These are phyloP conservation scores for Leistus spinibarbis DNA, from an alignment of 2,888 invertebrate species.

Conservation along the genomic window DNA sequence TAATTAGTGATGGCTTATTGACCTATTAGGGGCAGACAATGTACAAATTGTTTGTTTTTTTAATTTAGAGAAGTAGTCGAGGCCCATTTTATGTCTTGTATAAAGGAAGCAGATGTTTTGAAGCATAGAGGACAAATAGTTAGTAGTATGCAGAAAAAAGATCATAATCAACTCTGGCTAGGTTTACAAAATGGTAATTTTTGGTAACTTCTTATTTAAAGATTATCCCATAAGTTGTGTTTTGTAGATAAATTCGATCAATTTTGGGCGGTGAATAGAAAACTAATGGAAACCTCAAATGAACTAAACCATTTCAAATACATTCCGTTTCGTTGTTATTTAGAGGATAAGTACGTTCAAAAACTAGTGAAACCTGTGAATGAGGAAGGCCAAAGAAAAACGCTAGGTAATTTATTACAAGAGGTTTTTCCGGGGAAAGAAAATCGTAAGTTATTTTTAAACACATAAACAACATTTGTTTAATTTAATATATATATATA, in stretches of 20 bases:
- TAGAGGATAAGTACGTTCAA: slow-evolving; percentile 74
- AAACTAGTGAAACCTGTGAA: slow-evolving; percentile 77
- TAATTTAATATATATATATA: slow-evolving; percentile 49
- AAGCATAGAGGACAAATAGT: slow-evolving; percentile 92
- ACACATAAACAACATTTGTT: neutral
- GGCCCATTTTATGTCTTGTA: slow-evolving; percentile 90
- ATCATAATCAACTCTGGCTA: slow-evolving; percentile 95
- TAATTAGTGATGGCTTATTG: too few species aligned
- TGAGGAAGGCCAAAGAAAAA: slow-evolving; percentile 74
- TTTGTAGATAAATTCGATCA: slow-evolving; percentile 94
- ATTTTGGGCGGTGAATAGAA: slow-evolving; percentile 96
- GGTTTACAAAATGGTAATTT: slow-evolving; percentile 86
- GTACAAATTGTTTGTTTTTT: neutral
- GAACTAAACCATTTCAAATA: slow-evolving; percentile 84
- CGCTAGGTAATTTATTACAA: slow-evolving; percentile 71
- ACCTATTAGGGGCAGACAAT: neutral
- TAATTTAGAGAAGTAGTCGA: slow-evolving; percentile 83
- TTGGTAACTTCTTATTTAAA: neutral
- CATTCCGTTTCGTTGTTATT: slow-evolving; percentile 87
- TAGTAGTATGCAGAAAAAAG: slow-evolving; percentile 92
- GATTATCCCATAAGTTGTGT: slow-evolving; percentile 38
- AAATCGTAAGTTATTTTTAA: slow-evolving; percentile 51
- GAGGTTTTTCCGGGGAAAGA: slow-evolving; percentile 71
- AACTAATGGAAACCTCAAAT: slow-evolving; percentile 87
- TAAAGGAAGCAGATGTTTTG: slow-evolving; percentile 98